Evolutionary conservation across 2,888 invertebrate genomes (phyloP).

Genomic region (Gerosis bhagava): DNA sequence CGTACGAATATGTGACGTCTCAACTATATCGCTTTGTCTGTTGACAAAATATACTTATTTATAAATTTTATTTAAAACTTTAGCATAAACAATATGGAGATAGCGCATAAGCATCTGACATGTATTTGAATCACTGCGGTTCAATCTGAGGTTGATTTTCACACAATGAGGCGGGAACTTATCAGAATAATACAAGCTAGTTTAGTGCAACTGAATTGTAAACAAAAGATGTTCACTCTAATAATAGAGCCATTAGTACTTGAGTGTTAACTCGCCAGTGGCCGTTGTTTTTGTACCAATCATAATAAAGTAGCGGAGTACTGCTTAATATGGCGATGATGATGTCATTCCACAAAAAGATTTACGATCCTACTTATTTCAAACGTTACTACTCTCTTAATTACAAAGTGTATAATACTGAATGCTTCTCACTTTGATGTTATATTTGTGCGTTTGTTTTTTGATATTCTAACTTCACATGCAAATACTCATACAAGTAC

Average conservation of each 20-base stretch:
- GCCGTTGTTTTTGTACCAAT: constrained; percentile 34
- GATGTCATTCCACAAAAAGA: constrained; percentile 38
- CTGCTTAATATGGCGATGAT: constrained; percentile 37
- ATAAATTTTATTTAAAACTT: constrained; percentile 13
- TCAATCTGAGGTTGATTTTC: constrained; percentile 23
- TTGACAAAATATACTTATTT: constrained; percentile 15
- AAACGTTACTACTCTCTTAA: no score
- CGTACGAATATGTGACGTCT: constrained; percentile 1
- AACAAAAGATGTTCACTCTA: constrained; percentile 40
- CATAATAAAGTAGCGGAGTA: constrained; percentile 31
- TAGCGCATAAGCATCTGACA: no score
- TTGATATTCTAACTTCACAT: no score
- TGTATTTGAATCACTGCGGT: no score
- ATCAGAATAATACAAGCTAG: constrained; percentile 3
- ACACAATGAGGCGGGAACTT: not conserved
- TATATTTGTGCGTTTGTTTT: no score
- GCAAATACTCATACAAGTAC: no score
- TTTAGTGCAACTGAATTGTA: constrained; percentile 31
- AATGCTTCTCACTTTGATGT: no score
- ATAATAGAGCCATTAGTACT: constrained; percentile 41
- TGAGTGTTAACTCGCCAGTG: constrained; percentile 28
- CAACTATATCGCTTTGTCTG: constrained; percentile 7
- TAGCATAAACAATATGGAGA: constrained; percentile 4
- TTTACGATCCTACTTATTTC: constrained; percentile 32
- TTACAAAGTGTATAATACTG: no score